phyloP scores from a whole-genome alignment of 2,888 invertebrate species.

The Omphaloscelis lunosa region DNA sequence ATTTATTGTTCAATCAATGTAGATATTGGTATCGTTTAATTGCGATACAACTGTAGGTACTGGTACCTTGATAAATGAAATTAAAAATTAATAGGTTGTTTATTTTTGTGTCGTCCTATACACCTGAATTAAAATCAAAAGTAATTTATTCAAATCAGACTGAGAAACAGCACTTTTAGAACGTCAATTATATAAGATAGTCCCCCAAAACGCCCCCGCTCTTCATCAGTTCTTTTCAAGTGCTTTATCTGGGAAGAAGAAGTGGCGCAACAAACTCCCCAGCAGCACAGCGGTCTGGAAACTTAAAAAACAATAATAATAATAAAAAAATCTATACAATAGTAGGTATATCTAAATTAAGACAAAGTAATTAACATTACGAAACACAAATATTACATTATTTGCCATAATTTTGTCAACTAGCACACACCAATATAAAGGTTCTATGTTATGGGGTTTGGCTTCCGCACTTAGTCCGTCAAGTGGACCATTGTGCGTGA shows the following conservation, averaged over 20 bases:
- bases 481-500: no score
- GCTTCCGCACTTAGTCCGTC: no score
- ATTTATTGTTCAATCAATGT: constrained; percentile 67
- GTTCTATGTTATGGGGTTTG: no score
- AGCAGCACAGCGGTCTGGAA: no score
- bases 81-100: constrained; percentile 71
- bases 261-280: no score
- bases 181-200: neutral
- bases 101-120: constrained; percentile 36
- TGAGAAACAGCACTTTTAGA: neutral
- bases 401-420: no score
- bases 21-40: constrained; percentile 68
- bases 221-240: neutral
- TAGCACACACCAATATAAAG: no score
- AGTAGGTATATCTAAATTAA: no score
- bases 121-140: neutral
- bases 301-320: no score
- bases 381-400: no score
- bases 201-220: neutral
- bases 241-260: neutral
- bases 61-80: constrained; percentile 84
- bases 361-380: no score
- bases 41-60: constrained; percentile 75
- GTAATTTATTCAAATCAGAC: neutral
- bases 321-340: no score